phyloP scores from a whole-genome alignment of 1,140 invertebrate species.

The Drosophila serrata region DNA sequence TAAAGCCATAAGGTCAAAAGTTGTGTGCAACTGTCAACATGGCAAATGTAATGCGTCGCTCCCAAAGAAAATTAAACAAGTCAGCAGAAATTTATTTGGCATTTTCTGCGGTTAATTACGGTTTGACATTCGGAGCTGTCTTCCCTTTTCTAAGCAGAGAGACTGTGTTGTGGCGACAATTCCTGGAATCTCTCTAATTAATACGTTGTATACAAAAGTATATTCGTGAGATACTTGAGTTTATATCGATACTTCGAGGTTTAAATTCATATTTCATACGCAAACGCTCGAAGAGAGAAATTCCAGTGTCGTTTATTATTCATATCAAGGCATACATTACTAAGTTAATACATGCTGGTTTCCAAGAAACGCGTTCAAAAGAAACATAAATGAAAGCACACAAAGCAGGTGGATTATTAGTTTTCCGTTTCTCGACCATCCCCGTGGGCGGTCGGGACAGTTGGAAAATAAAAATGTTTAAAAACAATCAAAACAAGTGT shows the following conservation, averaged over 20 bases:
- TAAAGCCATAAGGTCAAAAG: conserved; percentile 9
- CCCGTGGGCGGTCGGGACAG: not conserved
- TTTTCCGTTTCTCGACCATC: conserved; percentile 6
- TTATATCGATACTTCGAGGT: not conserved
- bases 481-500: conserved; percentile 13
- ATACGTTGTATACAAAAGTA: not conserved
- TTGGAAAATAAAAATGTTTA: conserved; percentile 12
- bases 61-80: conserved; percentile 1
- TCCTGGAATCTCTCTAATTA: not conserved
- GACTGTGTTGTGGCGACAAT: not conserved
- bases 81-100: conserved; percentile 1
- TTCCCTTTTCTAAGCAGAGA: not conserved
- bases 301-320: conserved; percentile 4
- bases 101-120: not conserved
- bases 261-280: conserved; percentile 1
- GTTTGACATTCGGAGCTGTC: not conserved
- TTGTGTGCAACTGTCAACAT: not conserved
- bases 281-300: not conserved
- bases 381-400: conserved; percentile 25
- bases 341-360: conserved; percentile 10
- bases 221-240: not conserved
- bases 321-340: conserved; percentile 9
- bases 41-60: not conserved
- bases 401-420: conserved; percentile 32
- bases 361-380: conserved; percentile 27